Conservation (phyloP, 1,140 invertebrate species). For the Artemia franciscana region DNA sequence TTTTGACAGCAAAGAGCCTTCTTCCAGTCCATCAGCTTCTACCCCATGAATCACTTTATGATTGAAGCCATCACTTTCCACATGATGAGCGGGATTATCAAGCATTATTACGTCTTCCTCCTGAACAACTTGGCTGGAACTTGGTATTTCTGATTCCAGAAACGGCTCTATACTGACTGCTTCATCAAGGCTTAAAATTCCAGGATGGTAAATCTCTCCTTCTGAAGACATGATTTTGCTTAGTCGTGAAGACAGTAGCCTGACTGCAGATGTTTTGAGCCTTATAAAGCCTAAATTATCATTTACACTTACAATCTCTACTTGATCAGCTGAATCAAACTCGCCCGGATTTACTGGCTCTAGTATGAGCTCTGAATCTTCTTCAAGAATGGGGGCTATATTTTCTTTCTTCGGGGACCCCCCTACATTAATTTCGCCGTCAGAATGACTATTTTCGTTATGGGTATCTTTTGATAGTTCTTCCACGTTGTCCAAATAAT, state of each 20-base stretch:
- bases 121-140: background rate
- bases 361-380: background rate
- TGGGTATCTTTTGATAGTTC: background rate
- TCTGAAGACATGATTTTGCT: slow-evolving; percentile 6
- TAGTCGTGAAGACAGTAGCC: slow-evolving; percentile 7
- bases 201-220: too few relatives aligned
- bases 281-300: background rate
- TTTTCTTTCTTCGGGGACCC: too few relatives aligned
- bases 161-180: too few relatives aligned
- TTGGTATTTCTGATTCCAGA: background rate
- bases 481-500: background rate
- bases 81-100: background rate
- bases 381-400: too few relatives aligned
- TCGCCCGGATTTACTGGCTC: background rate
- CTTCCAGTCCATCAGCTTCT: too few relatives aligned
- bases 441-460: background rate
- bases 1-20: too few relatives aligned
- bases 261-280: slow-evolving; percentile 8
- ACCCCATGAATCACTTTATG: background rate
- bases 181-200: too few relatives aligned
- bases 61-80: background rate
- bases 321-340: background rate
- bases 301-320: background rate
- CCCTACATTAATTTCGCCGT: background rate
- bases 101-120: background rate